These are phyloP conservation scores for Parus major DNA, from an alignment of 2,113 vertebrate genomes.

Conservation along the genomic window DNA sequence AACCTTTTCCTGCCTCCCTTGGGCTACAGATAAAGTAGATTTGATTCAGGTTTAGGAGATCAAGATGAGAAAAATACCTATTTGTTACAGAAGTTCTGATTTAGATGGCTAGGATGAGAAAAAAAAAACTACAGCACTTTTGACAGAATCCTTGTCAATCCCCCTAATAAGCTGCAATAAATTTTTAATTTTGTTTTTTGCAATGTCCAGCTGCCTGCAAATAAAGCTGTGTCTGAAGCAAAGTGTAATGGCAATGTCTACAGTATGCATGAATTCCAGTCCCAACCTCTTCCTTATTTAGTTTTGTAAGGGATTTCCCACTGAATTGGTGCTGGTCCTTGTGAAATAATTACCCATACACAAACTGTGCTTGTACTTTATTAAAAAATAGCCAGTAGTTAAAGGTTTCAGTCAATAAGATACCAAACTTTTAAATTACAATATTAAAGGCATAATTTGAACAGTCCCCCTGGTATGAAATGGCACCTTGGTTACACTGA, in stretches of 20 bases:
- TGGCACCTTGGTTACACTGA: neutral
- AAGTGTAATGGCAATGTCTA: neutral
- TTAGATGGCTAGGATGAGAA: neutral
- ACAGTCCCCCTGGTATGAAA: neutral
- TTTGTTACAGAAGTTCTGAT: neutral
- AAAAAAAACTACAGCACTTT: neutral
- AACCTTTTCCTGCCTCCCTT: neutral
- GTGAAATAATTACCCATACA: neutral
- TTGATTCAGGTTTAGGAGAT: neutral
- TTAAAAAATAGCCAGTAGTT: constrained; percentile 61
- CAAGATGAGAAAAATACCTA: rapidly evolving
- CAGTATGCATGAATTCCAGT: neutral
- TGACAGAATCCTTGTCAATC: neutral
- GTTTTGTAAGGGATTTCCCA: neutral
- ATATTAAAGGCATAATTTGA: neutral
- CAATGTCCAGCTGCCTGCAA: neutral
- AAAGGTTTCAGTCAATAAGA: constrained; percentile 42
- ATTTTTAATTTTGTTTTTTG: neutral
- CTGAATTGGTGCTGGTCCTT: rapidly evolving
- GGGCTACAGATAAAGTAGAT: neutral
- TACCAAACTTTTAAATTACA: constrained; percentile 21
- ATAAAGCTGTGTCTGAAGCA: neutral
- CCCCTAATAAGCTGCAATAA: neutral
- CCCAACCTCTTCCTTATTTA: neutral
- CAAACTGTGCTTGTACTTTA: constrained; percentile 41